These are phyloP conservation scores for Spilosoma lubricipeda DNA, from an alignment of 2,888 invertebrate species.

Conservation along the genomic window DNA sequence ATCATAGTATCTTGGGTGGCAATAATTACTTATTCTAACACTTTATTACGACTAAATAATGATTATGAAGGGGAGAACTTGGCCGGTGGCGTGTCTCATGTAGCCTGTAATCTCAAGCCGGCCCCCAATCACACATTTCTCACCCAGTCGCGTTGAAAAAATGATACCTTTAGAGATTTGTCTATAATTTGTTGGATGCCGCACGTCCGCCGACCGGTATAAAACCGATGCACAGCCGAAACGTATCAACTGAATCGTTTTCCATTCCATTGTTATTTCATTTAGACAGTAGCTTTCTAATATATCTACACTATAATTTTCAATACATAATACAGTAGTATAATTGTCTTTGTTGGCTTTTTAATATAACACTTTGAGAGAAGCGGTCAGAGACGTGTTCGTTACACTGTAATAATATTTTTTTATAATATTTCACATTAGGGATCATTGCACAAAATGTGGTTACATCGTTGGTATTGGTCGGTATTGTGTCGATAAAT, in stretches of 20 bases:
- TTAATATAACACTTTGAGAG: constrained; percentile 45
- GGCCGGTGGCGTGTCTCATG: constrained; percentile 80
- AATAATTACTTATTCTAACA: constrained; percentile 79
- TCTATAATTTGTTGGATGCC: constrained; percentile 84
- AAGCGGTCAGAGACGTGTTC: constrained; percentile 37
- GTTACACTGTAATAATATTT: constrained; percentile 15
- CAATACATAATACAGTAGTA: constrained; percentile 45
- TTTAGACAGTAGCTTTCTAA: constrained; percentile 77
- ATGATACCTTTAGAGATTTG: constrained; percentile 83
- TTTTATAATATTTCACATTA: not conserved
- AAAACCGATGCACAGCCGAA: constrained; percentile 44
- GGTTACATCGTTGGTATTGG: not conserved
- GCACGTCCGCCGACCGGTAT: constrained; percentile 58
- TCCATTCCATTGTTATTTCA: constrained; percentile 69
- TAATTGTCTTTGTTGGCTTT: constrained; percentile 39
- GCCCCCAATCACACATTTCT: constrained; percentile 85
- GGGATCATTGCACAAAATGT: not conserved
- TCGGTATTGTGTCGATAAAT: constrained; percentile 19
- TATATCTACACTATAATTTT: constrained; percentile 66
- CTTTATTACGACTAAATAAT: constrained; percentile 84
- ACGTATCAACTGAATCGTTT: constrained; percentile 66
- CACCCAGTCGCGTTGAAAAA: constrained; percentile 86
- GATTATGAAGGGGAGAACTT: constrained; percentile 77
- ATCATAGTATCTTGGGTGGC: constrained; percentile 69
- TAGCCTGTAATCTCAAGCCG: constrained; percentile 82